Percentiles rank a stretch among this genome's conserved stretches.
phyloP scores from a whole-genome alignment of 2,888 invertebrate species.

The Minunthozetes semirufus region DNA sequence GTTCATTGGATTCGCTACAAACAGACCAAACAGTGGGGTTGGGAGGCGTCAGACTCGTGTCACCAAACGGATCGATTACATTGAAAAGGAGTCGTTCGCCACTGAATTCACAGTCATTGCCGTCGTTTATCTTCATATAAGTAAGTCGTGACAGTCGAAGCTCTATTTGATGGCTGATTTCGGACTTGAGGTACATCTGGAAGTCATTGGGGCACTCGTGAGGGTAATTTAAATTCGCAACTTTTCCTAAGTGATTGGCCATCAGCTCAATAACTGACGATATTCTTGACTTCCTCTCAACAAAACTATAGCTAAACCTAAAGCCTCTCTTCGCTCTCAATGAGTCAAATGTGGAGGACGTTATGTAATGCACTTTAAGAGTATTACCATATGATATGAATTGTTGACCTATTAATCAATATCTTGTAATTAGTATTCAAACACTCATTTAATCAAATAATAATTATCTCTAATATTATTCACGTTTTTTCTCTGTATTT shows the following conservation, averaged over 20 bases:
- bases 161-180: conserved; percentile 39
- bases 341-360: conserved; percentile 4
- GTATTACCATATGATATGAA: conserved; percentile 31
- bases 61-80: conserved; percentile 22
- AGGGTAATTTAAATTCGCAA: conserved; percentile 58
- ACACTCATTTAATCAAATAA: no score
- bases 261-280: conserved; percentile 47
- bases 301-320: conserved; percentile 27
- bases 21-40: conserved; percentile 29
- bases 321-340: conserved; percentile 29
- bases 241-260: conserved; percentile 51
- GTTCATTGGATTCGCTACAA: conserved; percentile 27
- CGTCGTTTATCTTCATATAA: conserved; percentile 22
- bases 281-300: not conserved
- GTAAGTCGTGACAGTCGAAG: conserved; percentile 47
- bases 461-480: no score
- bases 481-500: no score
- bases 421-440: no score
- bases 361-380: conserved; percentile 18
- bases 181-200: conserved; percentile 41
- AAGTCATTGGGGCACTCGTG: conserved; percentile 54
- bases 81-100: not conserved
- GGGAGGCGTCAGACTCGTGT: conserved; percentile 8
- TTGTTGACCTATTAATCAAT: conserved; percentile 30
- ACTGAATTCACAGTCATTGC: not conserved